Evolutionary conservation across 2,113 vertebrate genomes (phyloP), one percentile per base, ranked within the genome.

Genomic region (Grantiella picta): DNA sequence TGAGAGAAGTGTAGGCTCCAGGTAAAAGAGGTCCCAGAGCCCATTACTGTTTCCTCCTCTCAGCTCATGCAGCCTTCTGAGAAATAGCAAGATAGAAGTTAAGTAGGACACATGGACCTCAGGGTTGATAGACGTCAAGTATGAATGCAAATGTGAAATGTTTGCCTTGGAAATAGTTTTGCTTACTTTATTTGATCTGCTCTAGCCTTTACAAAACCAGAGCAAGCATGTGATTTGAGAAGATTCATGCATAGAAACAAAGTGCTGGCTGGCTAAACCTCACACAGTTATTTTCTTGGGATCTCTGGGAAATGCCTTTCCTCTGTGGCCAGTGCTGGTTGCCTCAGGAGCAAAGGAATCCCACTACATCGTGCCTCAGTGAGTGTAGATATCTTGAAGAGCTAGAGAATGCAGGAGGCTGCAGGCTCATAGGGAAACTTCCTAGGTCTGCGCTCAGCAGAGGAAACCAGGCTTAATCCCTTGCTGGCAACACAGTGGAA

Each of bases 221-320:
- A 76, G 42, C 0, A 0, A 64, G 45, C 18, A 10, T 21, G 23
- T 5, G 70, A 64, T 71, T 63, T 9, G 2, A 24, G 69, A 63
- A 65, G 64, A 69, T 52, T 35, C 16, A 4, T 8, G 16, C 35
- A 17, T 4, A 60, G 40, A 79, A 68, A 60, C 9, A 29, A 53
- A 83, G 75, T 35, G 42, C 35, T 88, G 61, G 69, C n/a, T 49
- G 49, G 66, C 36, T 61, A 66, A 87, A 44, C 29, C 22, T 60
- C 60, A 22, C 53, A 12, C 20, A 8, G 45, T 56, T 60, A 33
- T 47, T 75, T 86, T 40, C 54, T 70, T 73, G n/a, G 42, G 23
- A 64, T 73, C 47, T 65, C 54, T 76, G 57, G 52, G 64, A 86
- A 68, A 40, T 40, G 27, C 22, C 35, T 56, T 78, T 90, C 47